Conservation (phyloP, 1,140 invertebrate genomes). For the Camponotus floridanus region DNA sequence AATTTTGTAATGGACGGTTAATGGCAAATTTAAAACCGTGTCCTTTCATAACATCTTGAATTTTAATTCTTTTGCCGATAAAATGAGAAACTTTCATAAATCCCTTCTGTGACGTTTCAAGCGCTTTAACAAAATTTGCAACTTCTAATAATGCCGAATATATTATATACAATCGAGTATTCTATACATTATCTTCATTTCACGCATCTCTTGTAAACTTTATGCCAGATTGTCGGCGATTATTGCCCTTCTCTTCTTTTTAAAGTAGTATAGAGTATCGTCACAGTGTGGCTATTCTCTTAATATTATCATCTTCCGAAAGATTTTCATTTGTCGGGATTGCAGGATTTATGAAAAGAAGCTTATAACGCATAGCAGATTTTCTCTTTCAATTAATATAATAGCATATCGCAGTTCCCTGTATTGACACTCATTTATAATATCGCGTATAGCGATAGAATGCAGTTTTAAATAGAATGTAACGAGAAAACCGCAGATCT, state of each 20-base stretch:
- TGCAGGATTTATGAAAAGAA: constrained; percentile 10
- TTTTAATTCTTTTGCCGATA: not conserved
- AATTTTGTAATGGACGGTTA: constrained; percentile 18
- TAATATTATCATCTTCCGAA: not conserved
- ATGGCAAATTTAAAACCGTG: not conserved
- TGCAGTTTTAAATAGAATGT: constrained; percentile 57
- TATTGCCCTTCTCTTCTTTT: not conserved
- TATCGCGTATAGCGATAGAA: constrained; percentile 38
- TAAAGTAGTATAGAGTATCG: not conserved
- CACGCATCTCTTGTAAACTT: not conserved
- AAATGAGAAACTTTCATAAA: constrained; percentile 32
- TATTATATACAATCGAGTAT: not conserved
- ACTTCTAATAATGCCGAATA: not conserved
- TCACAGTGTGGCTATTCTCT: not conserved
- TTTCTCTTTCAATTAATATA: constrained; percentile 44
- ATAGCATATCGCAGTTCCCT: not conserved
- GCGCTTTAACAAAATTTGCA: not conserved
- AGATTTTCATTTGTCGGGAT: not conserved
- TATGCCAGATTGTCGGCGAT: not conserved
- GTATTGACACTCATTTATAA: constrained; percentile 1
- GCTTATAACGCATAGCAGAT: not conserved
- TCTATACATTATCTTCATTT: constrained; percentile 32
- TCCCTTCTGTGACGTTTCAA: not conserved
- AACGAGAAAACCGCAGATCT: constrained; percentile 56
- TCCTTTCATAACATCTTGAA: not conserved